phyloP scores from a whole-genome alignment of 2,888 invertebrate species.

The Sphaeridia pumilis region DNA sequence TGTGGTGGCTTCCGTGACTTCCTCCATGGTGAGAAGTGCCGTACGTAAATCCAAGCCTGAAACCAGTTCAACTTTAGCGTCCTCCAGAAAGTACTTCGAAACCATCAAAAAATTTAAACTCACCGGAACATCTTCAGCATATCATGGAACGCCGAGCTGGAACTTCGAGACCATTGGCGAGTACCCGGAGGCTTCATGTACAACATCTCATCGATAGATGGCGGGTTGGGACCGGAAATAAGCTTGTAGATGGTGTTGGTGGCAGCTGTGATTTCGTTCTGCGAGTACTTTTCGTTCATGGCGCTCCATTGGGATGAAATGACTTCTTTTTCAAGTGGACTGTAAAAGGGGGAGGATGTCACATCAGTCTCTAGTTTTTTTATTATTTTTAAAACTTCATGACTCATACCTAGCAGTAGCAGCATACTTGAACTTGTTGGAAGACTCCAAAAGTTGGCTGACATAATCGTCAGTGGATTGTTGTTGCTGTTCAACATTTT shows the following conservation, averaged over 20 bases:
- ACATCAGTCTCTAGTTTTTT: too few species aligned
- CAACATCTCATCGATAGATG: conserved; percentile 12
- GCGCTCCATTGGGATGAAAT: conserved; percentile 18
- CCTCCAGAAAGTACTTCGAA: too few species aligned
- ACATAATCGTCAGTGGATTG: conserved; percentile 12
- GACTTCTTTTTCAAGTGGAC: conserved; percentile 6
- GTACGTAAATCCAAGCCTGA: conserved; percentile 20
- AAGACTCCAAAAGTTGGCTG: conserved; percentile 8
- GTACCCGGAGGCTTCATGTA: conserved; percentile 15
- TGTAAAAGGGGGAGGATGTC: too few species aligned
- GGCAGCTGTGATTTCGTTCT: conserved; percentile 24
- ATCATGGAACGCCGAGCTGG: conserved; percentile 24
- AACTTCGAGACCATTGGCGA: conserved; percentile 3
- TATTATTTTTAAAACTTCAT: too few species aligned
- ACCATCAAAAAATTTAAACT: too few species aligned
- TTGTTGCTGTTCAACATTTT: conserved; percentile 1
- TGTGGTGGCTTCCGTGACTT: background rate
- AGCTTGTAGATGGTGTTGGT: conserved; percentile 18
- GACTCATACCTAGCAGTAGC: conserved; percentile 14
- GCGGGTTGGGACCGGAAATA: conserved; percentile 16
- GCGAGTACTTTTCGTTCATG: conserved; percentile 23
- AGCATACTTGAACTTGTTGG: conserved; percentile 7
- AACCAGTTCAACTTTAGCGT: too few species aligned
- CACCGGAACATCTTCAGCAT: conserved; percentile 27
- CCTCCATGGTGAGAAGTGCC: conserved; percentile 6